Evolutionary conservation across 2,797 vertebrate species (phyloP), one percentile per base, ranked within the genome.

Genomic region (Alcedo atthis): DNA sequence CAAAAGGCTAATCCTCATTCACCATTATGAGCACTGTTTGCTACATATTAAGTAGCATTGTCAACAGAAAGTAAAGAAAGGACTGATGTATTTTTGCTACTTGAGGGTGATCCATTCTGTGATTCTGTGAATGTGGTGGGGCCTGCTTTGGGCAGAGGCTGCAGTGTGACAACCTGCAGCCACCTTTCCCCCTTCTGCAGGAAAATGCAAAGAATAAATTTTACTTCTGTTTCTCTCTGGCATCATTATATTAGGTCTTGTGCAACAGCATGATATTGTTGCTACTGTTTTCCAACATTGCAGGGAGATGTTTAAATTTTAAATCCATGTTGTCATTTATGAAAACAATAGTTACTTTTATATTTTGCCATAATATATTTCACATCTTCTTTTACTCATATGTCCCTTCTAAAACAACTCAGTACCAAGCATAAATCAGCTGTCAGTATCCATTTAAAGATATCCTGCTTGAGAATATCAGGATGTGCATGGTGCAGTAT

Each of bases 391-490:
- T 94, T 89, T 49, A 75, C 43, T 81, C 15, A 57, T 42, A 30
- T 22, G 12, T 81, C 14, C 13, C 48, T 66, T 94, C 62, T 83
- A 81, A 93, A 94, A n/a, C 76, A 89, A 43, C 61, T 51, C 21
- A 58, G 37, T 70, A 48, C 10, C 58, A 85, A 80, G 68, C 53
- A 71, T 54, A 89, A 90, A 87, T 88, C 68, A 85, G 37, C 53
- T 83, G 55, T 75, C 82, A 69, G 66, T 37, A 75, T 76, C 51
- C 55, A 87, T 91, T 94, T 91, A 76, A 87, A 93, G 62, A 89
- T 49, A 91, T 81, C 55, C 55, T 87, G 59, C 63, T 70, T 87
- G 75, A 94, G 57, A 93, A 80, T 74, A 93, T 87, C 88, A 94
- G 86, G 78, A 94, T 87, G 45, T 81, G 46, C 63, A 74, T 24